phyloP scores from a whole-genome alignment of 2,113 vertebrate genomes.

The Zosterops pallidus region DNA sequence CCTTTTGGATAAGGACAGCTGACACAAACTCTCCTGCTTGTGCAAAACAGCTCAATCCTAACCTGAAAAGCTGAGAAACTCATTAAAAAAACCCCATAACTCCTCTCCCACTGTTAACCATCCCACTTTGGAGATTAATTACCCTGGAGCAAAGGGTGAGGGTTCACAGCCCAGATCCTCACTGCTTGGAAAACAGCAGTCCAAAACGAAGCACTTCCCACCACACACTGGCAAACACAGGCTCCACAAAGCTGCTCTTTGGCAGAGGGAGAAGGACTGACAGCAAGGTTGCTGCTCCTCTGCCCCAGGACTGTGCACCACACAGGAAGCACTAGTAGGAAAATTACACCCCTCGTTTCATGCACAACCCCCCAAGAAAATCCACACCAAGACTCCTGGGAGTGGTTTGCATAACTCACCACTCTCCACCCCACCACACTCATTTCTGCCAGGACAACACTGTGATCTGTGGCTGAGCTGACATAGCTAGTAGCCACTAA shows the following conservation, averaged over 20 bases:
- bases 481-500: background rate
- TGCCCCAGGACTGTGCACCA: background rate
- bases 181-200: background rate
- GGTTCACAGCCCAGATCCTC: background rate
- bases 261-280: background rate
- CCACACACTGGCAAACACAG: accelerated
- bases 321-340: accelerated
- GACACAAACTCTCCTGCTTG: background rate
- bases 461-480: background rate
- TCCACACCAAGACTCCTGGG: background rate
- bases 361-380: background rate
- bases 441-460: background rate
- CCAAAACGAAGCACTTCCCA: background rate
- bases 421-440: background rate
- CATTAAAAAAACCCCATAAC: background rate
- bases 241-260: background rate
- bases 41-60: background rate
- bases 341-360: background rate
- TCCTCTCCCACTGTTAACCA: background rate
- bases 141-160: background rate
- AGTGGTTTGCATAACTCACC: background rate
- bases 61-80: background rate
- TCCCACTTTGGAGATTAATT: background rate
- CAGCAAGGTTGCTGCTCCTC: background rate
- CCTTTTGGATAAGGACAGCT: background rate